Conservation (phyloP, 1,140 invertebrate species). For the Drosophila watanabei region DNA sequence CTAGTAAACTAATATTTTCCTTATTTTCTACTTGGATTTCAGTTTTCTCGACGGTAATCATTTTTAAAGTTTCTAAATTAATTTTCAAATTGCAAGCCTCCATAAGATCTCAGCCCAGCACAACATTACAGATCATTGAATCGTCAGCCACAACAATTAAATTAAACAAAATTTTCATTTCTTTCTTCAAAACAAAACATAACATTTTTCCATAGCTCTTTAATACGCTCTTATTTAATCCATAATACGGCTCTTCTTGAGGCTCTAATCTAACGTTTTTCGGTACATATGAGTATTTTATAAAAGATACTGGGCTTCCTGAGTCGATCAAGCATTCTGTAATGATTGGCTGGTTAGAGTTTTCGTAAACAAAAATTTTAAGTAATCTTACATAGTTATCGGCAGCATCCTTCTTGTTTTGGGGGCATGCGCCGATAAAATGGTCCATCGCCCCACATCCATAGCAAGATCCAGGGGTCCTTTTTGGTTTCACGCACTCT, state of each 20-base stretch:
- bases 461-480: background rate
- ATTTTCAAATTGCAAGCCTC: background rate
- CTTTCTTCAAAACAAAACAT: background rate
- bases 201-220: background rate
- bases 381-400: background rate
- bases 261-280: too few relatives aligned
- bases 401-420: background rate
- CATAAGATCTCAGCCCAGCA: too few relatives aligned
- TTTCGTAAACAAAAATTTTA: background rate
- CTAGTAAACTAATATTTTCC: too few relatives aligned
- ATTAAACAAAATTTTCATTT: background rate
- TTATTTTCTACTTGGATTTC: too few relatives aligned
- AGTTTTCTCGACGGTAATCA: too few relatives aligned
- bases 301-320: background rate
- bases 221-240: too few relatives aligned
- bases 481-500: background rate
- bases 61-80: too few relatives aligned
- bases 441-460: background rate
- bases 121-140: too few relatives aligned
- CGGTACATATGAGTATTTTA: background rate
- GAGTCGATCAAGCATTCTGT: background rate
- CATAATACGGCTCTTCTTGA: too few relatives aligned
- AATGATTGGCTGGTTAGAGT: conserved; percentile 3
- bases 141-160: too few relatives aligned
- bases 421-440: background rate